Base-by-base conservation (phyloP, 2,113 vertebrate species). In the Condylura cristata region DNA sequence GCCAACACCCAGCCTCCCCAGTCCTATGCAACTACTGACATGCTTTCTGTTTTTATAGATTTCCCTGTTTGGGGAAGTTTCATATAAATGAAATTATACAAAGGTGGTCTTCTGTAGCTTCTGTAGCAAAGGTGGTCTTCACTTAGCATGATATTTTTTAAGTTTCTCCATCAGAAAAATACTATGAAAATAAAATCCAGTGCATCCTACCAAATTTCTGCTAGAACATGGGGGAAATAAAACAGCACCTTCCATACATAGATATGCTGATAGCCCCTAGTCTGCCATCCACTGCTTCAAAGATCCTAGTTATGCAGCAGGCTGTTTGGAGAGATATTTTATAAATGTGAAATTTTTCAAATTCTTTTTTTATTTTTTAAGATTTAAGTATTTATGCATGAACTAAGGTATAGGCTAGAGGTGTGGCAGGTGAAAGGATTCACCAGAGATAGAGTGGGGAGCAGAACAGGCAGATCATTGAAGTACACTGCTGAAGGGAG, bases 281-380 rank as follows among this genome's bases (percentile, higher is more conserved):
- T 96, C 82, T 94, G 78, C 80, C 92, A 95, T 92, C 68, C 61
- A 96, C 71, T 92, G 53, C 80, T 95, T 93, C 93, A 97, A 96
- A 96, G 85, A 87, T 88, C 68, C 93, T 95, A 66, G 78, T 96
- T 94, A 96, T 75, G 70, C 10, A 79, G 44, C 94, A 97, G 86
- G 37, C 78, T 61, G 82, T 91, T 95, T 51, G 90, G 63, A 66
- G 1, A 58, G 34, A 86, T 86, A 95, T 95, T 97, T 86, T 80
- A 78, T 74, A 37, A 72, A 94, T 16, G 26, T 76, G 95, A 94
- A 95, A 84, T 91, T 89, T 53, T 91, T 86, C 86, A 86, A n/a
- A n/a, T n/a, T n/a, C n/a, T n/a, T n/a, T n/a, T n/a, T n/a, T n/a
- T n/a, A n/a, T n/a, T n/a, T n/a, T n/a, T n/a, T n/a, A n/a, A n/a